Conservation (phyloP, 1,140 invertebrate genomes). For the Hirudo medicinalis region DNA sequence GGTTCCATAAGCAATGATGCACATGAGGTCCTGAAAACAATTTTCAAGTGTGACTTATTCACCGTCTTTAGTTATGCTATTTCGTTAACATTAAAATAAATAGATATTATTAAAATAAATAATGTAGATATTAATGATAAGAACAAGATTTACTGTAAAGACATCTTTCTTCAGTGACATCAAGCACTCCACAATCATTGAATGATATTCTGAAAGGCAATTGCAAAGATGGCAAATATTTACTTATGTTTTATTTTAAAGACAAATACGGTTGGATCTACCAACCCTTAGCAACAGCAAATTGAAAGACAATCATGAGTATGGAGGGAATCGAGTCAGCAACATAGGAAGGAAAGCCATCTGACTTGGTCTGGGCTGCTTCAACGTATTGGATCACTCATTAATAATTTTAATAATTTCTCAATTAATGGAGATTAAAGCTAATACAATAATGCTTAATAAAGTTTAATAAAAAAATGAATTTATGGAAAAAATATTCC, state of each 20-base stretch:
- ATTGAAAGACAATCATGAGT: conserved; percentile 93
- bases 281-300: conserved; percentile 68
- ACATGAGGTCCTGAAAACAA: conserved; percentile 66
- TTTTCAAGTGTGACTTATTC: neutral
- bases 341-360: conserved; percentile 51
- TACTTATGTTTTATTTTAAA: no score
- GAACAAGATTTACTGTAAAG: conserved; percentile 41
- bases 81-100: neutral
- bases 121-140: conserved; percentile 9
- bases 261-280: conserved; percentile 35
- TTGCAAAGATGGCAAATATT: neutral
- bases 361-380: no score
- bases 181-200: conserved; percentile 81
- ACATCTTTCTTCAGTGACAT: conserved; percentile 80
- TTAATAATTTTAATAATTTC: no score
- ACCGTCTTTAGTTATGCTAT: no score
- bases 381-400: no score
- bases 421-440: no score
- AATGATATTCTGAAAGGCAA: conserved; percentile 62
- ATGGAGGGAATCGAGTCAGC: conserved; percentile 78
- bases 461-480: no score
- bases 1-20: conserved; percentile 91
- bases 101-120: conserved; percentile 4
- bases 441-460: no score
- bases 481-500: neutral